A percentile compares a stretch with the other conserved stretches of the same genome.
These are phyloP conservation scores for Pterobdella sp. DNA, from an alignment of 2,888 invertebrate species.

Conservation along the genomic window DNA sequence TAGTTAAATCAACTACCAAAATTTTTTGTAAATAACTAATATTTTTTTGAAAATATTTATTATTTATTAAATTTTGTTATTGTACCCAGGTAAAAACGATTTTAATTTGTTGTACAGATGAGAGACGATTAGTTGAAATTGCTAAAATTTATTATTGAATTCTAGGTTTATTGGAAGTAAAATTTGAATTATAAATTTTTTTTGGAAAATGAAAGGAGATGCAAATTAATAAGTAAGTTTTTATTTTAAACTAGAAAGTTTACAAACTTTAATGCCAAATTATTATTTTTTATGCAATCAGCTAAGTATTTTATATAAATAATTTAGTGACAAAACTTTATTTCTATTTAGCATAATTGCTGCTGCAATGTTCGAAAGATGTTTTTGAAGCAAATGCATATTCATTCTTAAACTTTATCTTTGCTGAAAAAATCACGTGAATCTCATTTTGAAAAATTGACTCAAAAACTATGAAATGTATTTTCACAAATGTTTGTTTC, in stretches of 20 bases:
- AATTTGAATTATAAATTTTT: neutral
- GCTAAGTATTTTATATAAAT: neutral
- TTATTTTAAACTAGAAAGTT: too few relatives aligned
- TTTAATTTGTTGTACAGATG: too few relatives aligned
- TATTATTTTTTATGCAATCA: neutral
- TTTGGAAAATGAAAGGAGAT: neutral
- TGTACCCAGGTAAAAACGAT: constrained; percentile 6
- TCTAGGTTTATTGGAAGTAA: too few relatives aligned
- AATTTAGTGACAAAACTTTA: constrained; percentile 2
- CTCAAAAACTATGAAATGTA: too few relatives aligned
- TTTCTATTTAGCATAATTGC: neutral
- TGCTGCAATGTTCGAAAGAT: neutral
- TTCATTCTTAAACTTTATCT: neutral
- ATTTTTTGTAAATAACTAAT: neutral
- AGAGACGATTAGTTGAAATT: too few relatives aligned
- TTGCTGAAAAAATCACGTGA: too few relatives aligned
- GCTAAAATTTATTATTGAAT: too few relatives aligned
- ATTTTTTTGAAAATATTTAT: neutral
- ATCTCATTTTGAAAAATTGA: too few relatives aligned
- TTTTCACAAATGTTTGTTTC: too few relatives aligned
- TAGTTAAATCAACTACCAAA: neutral
- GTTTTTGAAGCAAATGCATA: neutral
- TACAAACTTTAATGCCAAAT: neutral
- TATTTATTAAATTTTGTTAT: too few relatives aligned
- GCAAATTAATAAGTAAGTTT: constrained; percentile 1